Base-by-base conservation (phyloP, 2,888 invertebrate species). In the Onthophagus sagittarius region DNA sequence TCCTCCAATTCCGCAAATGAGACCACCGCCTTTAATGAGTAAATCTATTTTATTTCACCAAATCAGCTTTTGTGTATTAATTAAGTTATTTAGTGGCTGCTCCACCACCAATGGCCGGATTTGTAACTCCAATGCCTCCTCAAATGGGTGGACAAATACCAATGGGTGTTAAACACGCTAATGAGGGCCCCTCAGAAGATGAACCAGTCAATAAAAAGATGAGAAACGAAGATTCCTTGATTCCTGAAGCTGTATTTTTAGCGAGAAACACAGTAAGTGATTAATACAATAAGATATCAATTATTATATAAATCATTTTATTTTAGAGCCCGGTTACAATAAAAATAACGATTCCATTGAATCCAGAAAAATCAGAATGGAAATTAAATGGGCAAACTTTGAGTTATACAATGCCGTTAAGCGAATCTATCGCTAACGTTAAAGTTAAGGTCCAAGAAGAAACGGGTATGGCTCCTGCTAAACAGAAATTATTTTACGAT, bases 401-500 rank as follows among this genome's bases (percentile, higher is more conserved):
- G 80, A 89, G 90, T 71, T 89, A 97, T 72, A 91, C 91, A 0
- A 83, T 98, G 81, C 91, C 94, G 63, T 87, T 95, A 11, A 89
- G 90, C 11, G 94, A 97, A 78, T 87, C 91, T 0, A 92, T 97
- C n/a, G 90, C 93, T 11, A 92, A 91, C 72, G 90, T 99, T 79
- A 99, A 99, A 87, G 90, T 92, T 9, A 92, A 94, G 83, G 90
- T 99, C 79, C 91, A 92, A 82, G 93, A 95, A 83, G 89, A 92
- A 78, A 94, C 95, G 73, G 94, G 94, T 77, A 95, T 99, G 93
- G 97, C 98, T 64, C 95, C 94, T 14, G 97, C 97, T 72, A 99
- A 99, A 85, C 99, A 99, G 87, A 98, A 99, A 85, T 88, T 99
- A 77, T 94, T 96, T 79, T 94, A 94, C 82, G 98, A 98, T 87